Conservation (phyloP, 1,140 invertebrate genomes). For the Arion vulgaris region DNA sequence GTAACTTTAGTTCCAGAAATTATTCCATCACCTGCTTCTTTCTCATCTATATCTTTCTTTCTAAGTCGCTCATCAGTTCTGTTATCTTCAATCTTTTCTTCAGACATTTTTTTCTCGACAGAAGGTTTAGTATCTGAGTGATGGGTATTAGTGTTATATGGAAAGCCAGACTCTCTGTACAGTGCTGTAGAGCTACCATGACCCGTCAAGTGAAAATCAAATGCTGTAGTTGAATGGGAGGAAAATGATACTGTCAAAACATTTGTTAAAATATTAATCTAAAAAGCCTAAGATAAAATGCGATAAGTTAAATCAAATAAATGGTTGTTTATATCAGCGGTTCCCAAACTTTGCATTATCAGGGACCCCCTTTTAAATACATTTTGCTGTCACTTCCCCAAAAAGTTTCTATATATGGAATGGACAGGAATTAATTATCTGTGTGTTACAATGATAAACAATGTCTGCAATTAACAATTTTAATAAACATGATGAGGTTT, state of each 20-base stretch:
- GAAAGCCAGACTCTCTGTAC: background rate
- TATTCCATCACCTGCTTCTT: background rate
- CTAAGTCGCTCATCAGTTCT: background rate
- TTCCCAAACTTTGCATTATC: too few relatives aligned
- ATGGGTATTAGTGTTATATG: background rate
- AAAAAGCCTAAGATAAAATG: too few relatives aligned
- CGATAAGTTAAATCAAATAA: too few relatives aligned
- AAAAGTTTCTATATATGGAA: too few relatives aligned
- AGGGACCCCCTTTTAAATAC: too few relatives aligned
- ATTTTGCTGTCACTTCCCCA: too few relatives aligned
- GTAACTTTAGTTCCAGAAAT: background rate
- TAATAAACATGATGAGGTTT: too few relatives aligned
- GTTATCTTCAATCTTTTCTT: background rate
- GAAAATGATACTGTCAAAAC: background rate
- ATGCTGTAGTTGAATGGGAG: conserved; percentile 31
- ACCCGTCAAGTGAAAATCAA: conserved; percentile 49
- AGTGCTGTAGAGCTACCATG: conserved; percentile 37
- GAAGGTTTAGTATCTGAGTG: background rate
- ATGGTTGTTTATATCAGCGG: too few relatives aligned
- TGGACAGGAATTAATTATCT: too few relatives aligned
- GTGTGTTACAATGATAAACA: too few relatives aligned
- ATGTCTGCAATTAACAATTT: too few relatives aligned
- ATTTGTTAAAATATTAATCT: background rate
- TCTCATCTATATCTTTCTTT: background rate
- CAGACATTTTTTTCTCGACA: background rate